Conservation (phyloP, 2,888 invertebrate species). For the Athalia cordata region DNA sequence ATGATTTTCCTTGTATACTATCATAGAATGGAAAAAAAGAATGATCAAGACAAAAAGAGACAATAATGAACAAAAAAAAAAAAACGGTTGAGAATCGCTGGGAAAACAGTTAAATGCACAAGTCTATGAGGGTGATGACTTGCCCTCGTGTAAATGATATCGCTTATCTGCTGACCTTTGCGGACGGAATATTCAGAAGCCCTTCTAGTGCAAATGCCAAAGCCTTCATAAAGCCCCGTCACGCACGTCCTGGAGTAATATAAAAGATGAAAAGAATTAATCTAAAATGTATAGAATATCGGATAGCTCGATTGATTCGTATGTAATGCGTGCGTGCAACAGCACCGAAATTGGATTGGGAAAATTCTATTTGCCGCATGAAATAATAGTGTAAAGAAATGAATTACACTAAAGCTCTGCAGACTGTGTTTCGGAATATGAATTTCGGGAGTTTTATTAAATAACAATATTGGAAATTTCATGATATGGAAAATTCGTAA, state of each 20-base stretch:
- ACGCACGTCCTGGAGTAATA: conserved; percentile 1
- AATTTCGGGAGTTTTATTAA: no score
- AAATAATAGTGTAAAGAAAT: no score
- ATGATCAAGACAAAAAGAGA: no score
- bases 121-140: conserved; percentile 7
- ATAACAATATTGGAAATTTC: no score
- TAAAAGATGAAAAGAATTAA: background rate
- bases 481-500: no score
- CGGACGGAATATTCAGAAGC: conserved; percentile 27
- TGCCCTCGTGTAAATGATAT: conserved; percentile 29
- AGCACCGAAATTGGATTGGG: no score
- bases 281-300: background rate
- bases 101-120: conserved; percentile 39
- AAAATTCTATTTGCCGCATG: no score
- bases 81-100: conserved; percentile 23
- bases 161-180: conserved; percentile 42
- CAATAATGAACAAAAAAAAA: no score
- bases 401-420: no score
- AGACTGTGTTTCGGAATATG: no score
- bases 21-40: no score
- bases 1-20: no score
- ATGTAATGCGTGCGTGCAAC: background rate
- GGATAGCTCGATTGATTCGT: background rate
- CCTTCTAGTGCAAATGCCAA: conserved; percentile 24
- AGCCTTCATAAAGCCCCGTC: conserved; percentile 9